Percentiles rank a stretch among this genome's conserved stretches.
phyloP scores from a whole-genome alignment of 2,113 vertebrate genomes.

The Phylloscopus trochiloides region DNA sequence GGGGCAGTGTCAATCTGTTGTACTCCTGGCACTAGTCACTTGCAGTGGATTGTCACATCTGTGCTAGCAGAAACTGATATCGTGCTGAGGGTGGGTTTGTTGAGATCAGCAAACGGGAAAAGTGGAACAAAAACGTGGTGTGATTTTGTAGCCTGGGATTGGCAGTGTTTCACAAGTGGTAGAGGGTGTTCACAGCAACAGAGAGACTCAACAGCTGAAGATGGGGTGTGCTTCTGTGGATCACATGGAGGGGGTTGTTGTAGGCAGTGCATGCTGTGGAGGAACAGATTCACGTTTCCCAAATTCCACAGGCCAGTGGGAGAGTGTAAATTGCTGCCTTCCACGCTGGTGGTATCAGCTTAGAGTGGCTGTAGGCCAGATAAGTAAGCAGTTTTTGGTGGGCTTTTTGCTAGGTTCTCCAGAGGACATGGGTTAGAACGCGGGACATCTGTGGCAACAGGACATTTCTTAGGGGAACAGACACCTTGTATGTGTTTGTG shows the following conservation, averaged over 20 bases:
- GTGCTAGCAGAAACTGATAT: background rate
- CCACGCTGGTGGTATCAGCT: accelerated
- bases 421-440: background rate
- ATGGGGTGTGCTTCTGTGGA: background rate
- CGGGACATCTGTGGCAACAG: accelerated
- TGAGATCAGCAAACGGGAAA: background rate
- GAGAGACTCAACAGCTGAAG: background rate
- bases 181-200: background rate
- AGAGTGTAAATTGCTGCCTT: background rate
- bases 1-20: background rate
- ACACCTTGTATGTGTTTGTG: background rate
- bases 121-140: background rate
- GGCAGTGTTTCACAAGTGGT: background rate
- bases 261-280: background rate
- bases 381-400: background rate
- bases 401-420: background rate
- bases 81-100: background rate
- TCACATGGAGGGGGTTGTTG: background rate
- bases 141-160: background rate
- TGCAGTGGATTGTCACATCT: background rate
- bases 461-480: background rate
- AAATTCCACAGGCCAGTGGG: background rate
- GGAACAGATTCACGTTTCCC: background rate
- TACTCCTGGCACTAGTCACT: background rate
- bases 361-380: background rate